A percentile compares a stretch with the other conserved stretches of the same genome.
Evolutionary conservation across 1,140 invertebrate species (phyloP).

Genomic region (Solenopsis invicta): DNA sequence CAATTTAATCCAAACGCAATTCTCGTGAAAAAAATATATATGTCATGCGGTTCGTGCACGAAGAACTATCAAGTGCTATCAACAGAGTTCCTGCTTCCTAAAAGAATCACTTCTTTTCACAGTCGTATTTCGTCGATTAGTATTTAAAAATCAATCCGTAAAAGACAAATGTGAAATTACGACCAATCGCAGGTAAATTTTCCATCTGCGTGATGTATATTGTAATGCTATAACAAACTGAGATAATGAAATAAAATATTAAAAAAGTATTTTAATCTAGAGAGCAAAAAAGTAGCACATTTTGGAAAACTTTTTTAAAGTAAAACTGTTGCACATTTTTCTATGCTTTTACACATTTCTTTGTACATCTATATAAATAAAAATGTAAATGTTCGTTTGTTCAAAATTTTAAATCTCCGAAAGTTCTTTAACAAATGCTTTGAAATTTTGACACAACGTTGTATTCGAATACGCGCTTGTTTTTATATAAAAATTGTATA

Average conservation of each 20-base stretch:
- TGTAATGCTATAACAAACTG: neutral
- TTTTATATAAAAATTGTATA: too few species aligned
- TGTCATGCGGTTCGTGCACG: neutral
- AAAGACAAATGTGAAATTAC: slow-evolving; percentile 8
- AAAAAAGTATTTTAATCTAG: too few species aligned
- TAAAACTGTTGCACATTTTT: too few species aligned
- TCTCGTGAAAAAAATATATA: slow-evolving; percentile 10
- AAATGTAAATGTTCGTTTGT: too few species aligned
- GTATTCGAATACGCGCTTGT: too few species aligned
- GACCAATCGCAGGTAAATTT: neutral
- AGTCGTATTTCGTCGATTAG: slow-evolving; percentile 33
- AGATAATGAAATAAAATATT: slow-evolving; percentile 18
- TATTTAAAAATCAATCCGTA: neutral
- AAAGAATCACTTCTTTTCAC: neutral
- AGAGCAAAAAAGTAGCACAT: too few species aligned
- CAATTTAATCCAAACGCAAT: neutral
- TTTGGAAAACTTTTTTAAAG: too few species aligned
- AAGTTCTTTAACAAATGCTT: too few species aligned
- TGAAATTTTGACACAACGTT: too few species aligned
- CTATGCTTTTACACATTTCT: too few species aligned
- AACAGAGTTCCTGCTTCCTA: neutral
- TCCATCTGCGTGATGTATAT: slow-evolving; percentile 23
- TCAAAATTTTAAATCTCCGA: too few species aligned
- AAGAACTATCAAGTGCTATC: neutral
- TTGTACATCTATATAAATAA: too few species aligned